These are phyloP conservation scores for Andrena praecox DNA, from an alignment of 2,888 invertebrate genomes.

Conservation along the genomic window DNA sequence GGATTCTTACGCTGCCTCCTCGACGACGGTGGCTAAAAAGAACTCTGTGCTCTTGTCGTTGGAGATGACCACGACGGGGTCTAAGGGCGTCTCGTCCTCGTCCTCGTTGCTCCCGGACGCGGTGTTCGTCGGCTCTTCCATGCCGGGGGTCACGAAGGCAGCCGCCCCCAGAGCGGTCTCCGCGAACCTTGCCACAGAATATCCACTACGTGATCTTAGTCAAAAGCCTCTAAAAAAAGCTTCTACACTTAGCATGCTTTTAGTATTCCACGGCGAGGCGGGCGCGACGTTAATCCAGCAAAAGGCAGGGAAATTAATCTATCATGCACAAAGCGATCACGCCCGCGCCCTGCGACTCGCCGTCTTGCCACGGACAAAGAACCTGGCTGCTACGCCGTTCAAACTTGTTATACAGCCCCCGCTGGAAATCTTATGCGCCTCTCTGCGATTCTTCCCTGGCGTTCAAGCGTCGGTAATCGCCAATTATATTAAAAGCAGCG, in stretches of 20 bases:
- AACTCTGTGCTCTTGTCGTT: constrained; percentile 97
- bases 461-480: no score
- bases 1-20: constrained; percentile 91
- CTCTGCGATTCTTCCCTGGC: no score
- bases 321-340: constrained; percentile 66
- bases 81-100: constrained; percentile 87
- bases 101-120: constrained; percentile 96
- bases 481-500: no score
- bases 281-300: constrained; percentile 57
- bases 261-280: constrained; percentile 52
- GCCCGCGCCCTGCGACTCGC: constrained; percentile 37
- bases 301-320: constrained; percentile 48
- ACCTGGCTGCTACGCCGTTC: constrained; percentile 45
- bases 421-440: no score
- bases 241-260: constrained; percentile 79
- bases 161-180: constrained; percentile 91
- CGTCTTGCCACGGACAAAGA: constrained; percentile 32
- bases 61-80: constrained; percentile 89
- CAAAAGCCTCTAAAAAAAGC: constrained; percentile 81
- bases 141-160: constrained; percentile 87
- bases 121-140: constrained; percentile 95
- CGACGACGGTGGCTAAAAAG: constrained; percentile 94
- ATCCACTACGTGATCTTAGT: constrained; percentile 85
- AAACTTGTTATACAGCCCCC: no score
- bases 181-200: constrained; percentile 88